phyloP scores from a whole-genome alignment of 2,113 vertebrate species.

The Xiphophorus hellerii region DNA sequence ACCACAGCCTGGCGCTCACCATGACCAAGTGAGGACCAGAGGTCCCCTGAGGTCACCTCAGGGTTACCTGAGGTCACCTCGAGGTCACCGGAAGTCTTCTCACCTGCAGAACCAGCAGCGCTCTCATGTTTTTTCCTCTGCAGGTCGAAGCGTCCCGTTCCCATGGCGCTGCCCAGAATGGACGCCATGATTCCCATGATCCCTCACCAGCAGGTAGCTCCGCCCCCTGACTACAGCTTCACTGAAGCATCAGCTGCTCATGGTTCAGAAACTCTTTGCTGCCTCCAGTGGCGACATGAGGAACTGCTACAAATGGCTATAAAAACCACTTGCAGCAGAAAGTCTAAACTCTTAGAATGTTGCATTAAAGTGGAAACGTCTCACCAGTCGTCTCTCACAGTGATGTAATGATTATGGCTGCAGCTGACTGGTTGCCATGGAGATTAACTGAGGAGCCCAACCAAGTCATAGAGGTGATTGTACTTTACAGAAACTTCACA shows the following conservation, averaged over 20 bases:
- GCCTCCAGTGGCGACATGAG: conserved; percentile 25
- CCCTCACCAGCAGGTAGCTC: conserved; percentile 94
- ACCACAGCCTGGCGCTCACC: conserved; percentile 92
- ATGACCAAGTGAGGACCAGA: conserved; percentile 87
- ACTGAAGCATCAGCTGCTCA: not conserved
- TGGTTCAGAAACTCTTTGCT: not conserved
- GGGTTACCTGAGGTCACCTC: too few species aligned
- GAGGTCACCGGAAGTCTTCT: too few species aligned
- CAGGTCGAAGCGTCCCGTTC: conserved; percentile 89
- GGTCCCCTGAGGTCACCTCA: too few species aligned
- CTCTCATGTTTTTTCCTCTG: not conserved
- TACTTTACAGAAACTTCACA: too few species aligned
- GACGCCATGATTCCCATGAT: conserved; percentile 86
- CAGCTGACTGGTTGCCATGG: too few species aligned
- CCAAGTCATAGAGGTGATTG: too few species aligned
- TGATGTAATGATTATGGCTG: too few species aligned
- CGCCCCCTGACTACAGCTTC: not conserved
- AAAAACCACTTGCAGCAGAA: too few species aligned
- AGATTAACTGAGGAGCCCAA: too few species aligned
- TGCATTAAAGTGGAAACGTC: too few species aligned
- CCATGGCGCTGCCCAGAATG: conserved; percentile 80
- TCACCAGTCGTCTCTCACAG: too few species aligned
- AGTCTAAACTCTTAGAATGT: too few species aligned
- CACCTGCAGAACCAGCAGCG: not conserved
- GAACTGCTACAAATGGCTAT: not conserved